These are phyloP conservation scores for Leucoraja erinaceus DNA, from an alignment of 2,113 vertebrate genomes.

Conservation along the genomic window DNA sequence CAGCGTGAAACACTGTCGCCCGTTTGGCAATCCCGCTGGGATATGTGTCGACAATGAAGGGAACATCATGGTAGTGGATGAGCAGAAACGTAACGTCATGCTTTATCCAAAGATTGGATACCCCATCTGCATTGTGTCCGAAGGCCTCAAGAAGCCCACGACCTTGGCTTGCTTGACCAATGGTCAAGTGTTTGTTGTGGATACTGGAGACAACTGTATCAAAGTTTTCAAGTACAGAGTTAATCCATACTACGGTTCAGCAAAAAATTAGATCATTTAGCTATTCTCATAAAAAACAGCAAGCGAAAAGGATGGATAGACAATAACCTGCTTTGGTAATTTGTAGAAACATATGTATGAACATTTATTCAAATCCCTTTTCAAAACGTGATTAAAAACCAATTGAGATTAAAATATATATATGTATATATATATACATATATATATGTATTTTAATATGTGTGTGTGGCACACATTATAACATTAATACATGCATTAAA, in stretches of 20 bases:
- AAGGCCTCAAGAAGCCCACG: slow-evolving; percentile 44
- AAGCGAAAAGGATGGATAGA: not conserved
- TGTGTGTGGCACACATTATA: not conserved
- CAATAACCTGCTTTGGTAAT: not conserved
- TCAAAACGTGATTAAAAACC: not conserved
- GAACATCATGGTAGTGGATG: slow-evolving; percentile 49
- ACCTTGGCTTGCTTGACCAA: slow-evolving; percentile 50
- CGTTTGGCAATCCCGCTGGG: slow-evolving; percentile 50
- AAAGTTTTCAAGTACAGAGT: slow-evolving; percentile 51
- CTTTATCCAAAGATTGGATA: slow-evolving; percentile 48
- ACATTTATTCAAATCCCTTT: not conserved
- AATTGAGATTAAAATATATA: not conserved
- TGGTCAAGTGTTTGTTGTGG: slow-evolving; percentile 53
- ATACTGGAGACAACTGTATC: slow-evolving; percentile 46
- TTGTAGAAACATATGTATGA: not conserved
- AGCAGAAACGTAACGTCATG: slow-evolving; percentile 46
- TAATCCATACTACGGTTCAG: slow-evolving; percentile 21
- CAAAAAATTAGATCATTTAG: not conserved
- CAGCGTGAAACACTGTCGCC: slow-evolving; percentile 42
- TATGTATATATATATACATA: no score
- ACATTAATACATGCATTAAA: not conserved
- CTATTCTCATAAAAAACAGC: not conserved
- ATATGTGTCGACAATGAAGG: slow-evolving; percentile 47
- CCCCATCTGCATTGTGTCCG: slow-evolving; percentile 50
- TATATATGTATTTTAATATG: no score